Base-by-base conservation (phyloP, 2,113 vertebrate species). In the Sarotherodon lohbergeri region DNA sequence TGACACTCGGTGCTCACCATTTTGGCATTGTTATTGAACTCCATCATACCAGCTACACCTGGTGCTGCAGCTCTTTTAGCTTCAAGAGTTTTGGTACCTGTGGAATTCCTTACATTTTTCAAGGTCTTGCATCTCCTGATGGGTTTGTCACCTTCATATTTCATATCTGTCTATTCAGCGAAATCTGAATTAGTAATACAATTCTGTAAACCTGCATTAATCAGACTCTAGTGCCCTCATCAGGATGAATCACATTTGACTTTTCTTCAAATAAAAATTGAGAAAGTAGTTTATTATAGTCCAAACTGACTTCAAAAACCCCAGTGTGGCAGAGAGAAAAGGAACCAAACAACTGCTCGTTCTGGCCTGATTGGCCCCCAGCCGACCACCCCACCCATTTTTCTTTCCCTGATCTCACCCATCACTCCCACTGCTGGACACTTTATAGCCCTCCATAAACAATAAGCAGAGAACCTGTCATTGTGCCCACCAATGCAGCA, bases 361-460 rank as follows among this genome's bases (percentile, higher is more conserved):
- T 80, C 27, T 55, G 66, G 76, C 56, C 85, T 81, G 91, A 90
- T 90, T 85, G 88, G 52, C 90, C 88, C 59, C 78, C 54, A 41
- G 81, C 61, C 52, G 43, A 78, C 54, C 87, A 32, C 39, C 87
- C 36, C 86, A 3, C 27, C 83, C 81, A 61, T 46, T 68, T 43
- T n/a, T 5, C 27, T 83, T 86, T 83, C 63, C 43, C 46, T 78
- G 66, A 88, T 91, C 90, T 68, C 79, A 68, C 86, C 56, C 86
- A 87, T 90, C 88, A 80, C 83, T 82, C 50, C 76, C 54, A 52
- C 80, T 81, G 76, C 88, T 68, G 87, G 91, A 87, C 84, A 84
- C 89, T 92, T 94, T 91, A 93, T 88, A 91, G 91, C 84, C 81
- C 84, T 86, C 89, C 82, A 88, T 94, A 93, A 94, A 95, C 94